Conservation (phyloP, 2,888 invertebrate genomes). For the Metacarcinus magister region DNA sequence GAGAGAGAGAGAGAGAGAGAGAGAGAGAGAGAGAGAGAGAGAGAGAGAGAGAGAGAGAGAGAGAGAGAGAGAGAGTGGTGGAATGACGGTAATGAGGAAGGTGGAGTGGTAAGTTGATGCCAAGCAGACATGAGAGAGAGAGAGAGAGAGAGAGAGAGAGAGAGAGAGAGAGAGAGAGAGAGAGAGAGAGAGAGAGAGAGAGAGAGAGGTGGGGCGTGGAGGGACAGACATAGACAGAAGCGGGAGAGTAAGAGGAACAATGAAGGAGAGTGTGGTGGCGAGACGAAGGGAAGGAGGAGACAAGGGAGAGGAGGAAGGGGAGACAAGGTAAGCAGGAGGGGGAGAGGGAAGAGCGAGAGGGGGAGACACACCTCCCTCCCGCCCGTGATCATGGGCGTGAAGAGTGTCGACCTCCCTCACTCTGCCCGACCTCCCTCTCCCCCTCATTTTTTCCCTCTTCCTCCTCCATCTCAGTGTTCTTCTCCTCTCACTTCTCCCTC, state of each 20-base stretch:
- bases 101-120: background rate
- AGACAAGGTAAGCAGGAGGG: background rate
- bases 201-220: background rate
- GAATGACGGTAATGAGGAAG: background rate
- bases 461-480: background rate
- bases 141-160: slow-evolving; percentile 54
- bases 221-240: background rate
- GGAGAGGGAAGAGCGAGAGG: background rate
- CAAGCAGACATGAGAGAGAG: background rate
- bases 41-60: slow-evolving; percentile 33
- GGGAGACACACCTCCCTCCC: background rate
- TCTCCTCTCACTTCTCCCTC: background rate
- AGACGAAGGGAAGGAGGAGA: background rate
- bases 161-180: slow-evolving; percentile 63
- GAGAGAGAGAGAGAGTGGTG: slow-evolving; percentile 31
- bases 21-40: background rate
- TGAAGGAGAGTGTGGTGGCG: background rate
- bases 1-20: background rate
- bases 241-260: background rate
- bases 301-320: background rate
- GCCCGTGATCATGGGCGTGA: slow-evolving; percentile 36
- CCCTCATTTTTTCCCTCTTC: background rate
- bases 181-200: slow-evolving; percentile 51
- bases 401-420: slow-evolving; percentile 41
- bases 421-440: background rate